Evolutionary conservation across 2,113 vertebrate species (phyloP).

Genomic region (Eurystomus gularis): DNA sequence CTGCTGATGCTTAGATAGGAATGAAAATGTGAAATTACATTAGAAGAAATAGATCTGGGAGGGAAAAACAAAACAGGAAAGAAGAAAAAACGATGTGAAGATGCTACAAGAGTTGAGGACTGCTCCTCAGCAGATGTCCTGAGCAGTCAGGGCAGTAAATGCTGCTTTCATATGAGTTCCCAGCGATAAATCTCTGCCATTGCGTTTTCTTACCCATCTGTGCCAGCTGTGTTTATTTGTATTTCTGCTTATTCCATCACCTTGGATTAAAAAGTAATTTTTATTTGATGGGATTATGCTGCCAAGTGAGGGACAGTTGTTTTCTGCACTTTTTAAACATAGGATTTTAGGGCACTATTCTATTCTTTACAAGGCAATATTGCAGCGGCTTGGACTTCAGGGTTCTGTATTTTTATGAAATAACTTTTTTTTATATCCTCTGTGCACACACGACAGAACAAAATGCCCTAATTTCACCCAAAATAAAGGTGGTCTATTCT

Average conservation of each 20-base stretch:
- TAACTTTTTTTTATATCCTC: background rate
- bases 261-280: background rate
- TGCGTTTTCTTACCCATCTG: background rate
- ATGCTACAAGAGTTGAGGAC: too few relatives aligned
- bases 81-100: fast-evolving
- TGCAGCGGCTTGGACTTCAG: background rate
- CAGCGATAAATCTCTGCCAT: background rate
- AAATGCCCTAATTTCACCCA: background rate
- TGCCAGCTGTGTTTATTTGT: background rate
- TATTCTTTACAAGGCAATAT: fast-evolving
- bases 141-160: background rate
- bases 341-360: background rate
- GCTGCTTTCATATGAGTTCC: fast-evolving
- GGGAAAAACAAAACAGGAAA: background rate
- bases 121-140: fast-evolving
- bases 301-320: background rate
- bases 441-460: background rate
- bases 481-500: background rate
- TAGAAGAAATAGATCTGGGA: background rate
- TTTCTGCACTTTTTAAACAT: background rate
- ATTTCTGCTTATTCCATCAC: background rate
- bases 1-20: background rate
- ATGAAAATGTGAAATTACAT: background rate
- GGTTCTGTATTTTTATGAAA: background rate
- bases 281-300: background rate